Conservation (phyloP, 2,113 vertebrate genomes). For the Rhinoptilus africanus region DNA sequence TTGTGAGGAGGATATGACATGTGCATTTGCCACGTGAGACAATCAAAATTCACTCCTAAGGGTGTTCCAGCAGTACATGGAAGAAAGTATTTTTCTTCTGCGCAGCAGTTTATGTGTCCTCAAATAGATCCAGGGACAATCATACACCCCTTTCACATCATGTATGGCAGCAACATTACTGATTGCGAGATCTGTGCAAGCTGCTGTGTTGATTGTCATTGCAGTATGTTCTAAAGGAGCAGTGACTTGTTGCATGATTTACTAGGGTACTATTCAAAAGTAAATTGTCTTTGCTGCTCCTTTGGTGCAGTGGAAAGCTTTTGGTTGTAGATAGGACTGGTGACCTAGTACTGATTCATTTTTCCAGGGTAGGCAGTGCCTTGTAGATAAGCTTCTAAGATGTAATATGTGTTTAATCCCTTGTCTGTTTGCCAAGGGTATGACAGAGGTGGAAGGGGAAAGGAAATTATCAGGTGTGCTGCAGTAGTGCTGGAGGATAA, state of each 20-base stretch:
- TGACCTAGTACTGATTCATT: background rate
- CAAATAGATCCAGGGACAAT: background rate
- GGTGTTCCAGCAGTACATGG: background rate
- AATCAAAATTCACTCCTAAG: background rate
- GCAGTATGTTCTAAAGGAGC: background rate
- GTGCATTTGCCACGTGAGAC: background rate
- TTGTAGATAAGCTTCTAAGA: background rate
- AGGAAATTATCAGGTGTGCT: background rate
- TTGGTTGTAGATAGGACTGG: background rate
- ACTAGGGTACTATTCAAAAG: background rate
- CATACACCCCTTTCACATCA: fast-evolving
- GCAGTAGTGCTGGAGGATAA: background rate
- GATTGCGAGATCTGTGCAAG: background rate
- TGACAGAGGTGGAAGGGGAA: background rate
- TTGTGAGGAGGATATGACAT: background rate
- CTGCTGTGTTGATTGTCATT: background rate
- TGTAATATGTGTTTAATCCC: background rate
- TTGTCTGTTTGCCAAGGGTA: background rate
- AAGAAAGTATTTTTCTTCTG: background rate
- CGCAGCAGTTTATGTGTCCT: background rate
- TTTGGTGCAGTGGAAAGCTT: background rate
- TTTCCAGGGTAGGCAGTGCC: background rate
- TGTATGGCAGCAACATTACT: background rate
- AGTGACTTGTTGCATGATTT: background rate
- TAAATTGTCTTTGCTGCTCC: background rate